phyloP scores from a whole-genome alignment of 2,888 invertebrate species.

The Diplolepis rosae region DNA sequence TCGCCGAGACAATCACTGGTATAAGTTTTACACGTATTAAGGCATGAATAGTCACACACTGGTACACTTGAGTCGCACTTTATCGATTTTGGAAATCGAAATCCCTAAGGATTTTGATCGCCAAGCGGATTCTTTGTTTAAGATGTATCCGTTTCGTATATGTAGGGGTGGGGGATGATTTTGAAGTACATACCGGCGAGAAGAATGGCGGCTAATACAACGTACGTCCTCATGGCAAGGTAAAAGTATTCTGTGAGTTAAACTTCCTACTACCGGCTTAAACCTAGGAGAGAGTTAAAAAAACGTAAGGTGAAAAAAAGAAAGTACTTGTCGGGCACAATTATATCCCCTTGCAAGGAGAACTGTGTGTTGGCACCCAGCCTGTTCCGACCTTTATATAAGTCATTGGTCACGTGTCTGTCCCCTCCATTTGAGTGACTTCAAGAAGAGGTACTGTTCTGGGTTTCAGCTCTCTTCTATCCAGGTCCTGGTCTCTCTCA shows the following conservation, averaged over 20 bases:
- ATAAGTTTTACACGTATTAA: conserved; percentile 10
- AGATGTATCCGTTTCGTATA: conserved; percentile 1
- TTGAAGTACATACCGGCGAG: conserved; percentile 70
- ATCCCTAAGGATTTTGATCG: background rate
- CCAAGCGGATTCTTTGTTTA: background rate
- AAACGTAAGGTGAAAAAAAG: conserved; percentile 34
- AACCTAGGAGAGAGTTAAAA: conserved; percentile 31
- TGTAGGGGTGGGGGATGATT: conserved; percentile 30
- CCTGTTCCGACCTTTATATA: conserved; percentile 72
- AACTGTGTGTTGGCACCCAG: conserved; percentile 69
- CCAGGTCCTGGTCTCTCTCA: conserved; percentile 39
- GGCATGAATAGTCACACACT: conserved; percentile 36
- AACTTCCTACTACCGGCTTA: conserved; percentile 13
- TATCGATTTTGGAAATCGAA: background rate
- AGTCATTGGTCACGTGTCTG: conserved; percentile 72
- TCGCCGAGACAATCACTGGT: conserved; percentile 11
- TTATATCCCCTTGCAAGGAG: conserved; percentile 62
- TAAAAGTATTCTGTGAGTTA: conserved; percentile 12
- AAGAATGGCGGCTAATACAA: conserved; percentile 70
- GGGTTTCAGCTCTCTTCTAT: conserved; percentile 47
- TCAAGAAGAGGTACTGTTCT: conserved; percentile 52
- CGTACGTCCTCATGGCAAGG: conserved; percentile 70
- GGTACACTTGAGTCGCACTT: conserved; percentile 37
- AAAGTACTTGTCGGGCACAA: conserved; percentile 52
- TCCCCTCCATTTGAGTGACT: conserved; percentile 58